Evolutionary conservation across 1,140 invertebrate genomes (phyloP).

Genomic region (Megathymus violae): DNA sequence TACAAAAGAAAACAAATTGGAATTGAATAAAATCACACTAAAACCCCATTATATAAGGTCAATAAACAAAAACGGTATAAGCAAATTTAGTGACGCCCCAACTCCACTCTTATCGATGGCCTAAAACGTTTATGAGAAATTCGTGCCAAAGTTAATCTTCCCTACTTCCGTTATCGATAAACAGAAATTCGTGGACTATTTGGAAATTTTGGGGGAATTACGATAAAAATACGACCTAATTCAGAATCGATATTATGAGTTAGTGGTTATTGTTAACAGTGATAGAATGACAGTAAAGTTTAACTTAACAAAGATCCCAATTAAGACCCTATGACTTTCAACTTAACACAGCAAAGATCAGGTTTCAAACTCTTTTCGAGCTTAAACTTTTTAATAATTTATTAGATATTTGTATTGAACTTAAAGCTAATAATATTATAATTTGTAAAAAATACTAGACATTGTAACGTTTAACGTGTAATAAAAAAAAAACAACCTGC

Average conservation of each 20-base stretch:
- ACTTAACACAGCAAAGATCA: too few relatives aligned
- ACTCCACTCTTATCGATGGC: conserved; percentile 60
- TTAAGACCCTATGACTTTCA: too few relatives aligned
- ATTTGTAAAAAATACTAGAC: too few relatives aligned
- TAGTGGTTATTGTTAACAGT: neutral
- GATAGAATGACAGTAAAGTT: too few relatives aligned
- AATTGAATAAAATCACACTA: conserved; percentile 9
- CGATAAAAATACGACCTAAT: conserved; percentile 16
- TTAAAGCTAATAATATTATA: too few relatives aligned
- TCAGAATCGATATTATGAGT: neutral
- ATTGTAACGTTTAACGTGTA: too few relatives aligned
- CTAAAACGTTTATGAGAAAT: conserved; percentile 75
- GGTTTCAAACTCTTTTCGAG: too few relatives aligned
- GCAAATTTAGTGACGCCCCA: conserved; percentile 48
- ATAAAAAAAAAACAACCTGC: too few relatives aligned
- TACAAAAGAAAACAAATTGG: too few relatives aligned
- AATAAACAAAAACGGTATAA: conserved; percentile 31
- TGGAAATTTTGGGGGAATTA: conserved; percentile 14
- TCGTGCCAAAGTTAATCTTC: conserved; percentile 76
- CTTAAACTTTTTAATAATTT: too few relatives aligned
- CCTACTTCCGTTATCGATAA: conserved; percentile 74
- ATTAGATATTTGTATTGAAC: too few relatives aligned
- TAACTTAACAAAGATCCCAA: too few relatives aligned
- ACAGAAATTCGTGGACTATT: conserved; percentile 37
- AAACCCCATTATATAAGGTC: conserved; percentile 14